Conservation (phyloP, 2,797 vertebrate genomes). For the Gymnothorax reevesii region DNA sequence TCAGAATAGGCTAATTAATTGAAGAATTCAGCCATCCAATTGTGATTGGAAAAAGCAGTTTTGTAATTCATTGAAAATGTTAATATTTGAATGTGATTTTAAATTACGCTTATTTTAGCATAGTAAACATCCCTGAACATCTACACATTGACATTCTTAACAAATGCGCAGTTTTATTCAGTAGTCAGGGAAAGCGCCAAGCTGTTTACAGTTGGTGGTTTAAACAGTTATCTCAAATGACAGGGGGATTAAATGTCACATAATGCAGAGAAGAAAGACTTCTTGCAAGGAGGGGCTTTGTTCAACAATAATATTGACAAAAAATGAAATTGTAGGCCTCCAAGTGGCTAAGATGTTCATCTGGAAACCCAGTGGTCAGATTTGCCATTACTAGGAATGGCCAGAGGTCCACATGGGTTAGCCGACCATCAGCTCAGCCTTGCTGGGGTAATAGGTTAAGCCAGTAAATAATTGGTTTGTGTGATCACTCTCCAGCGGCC, state of each 20-base stretch:
- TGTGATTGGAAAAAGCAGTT: neutral
- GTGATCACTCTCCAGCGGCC: no score
- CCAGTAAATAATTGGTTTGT: no score
- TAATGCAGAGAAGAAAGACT: neutral
- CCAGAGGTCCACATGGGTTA: no score
- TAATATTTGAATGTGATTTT: neutral
- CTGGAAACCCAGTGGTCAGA: no score
- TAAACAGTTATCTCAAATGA: neutral
- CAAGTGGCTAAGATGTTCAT: no score
- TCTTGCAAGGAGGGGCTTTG: neutral
- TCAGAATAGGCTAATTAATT: neutral
- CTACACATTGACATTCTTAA: neutral
- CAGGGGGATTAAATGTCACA: neutral
- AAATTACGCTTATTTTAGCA: neutral
- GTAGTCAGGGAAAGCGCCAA: neutral
- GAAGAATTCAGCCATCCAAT: neutral
- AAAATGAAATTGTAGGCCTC: neutral
- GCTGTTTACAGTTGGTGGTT: neutral
- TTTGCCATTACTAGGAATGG: no score
- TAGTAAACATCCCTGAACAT: neutral
- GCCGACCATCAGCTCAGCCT: no score
- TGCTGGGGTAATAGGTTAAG: no score
- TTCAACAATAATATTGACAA: conserved; percentile 13
- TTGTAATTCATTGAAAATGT: neutral
- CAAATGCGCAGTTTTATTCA: conserved; percentile 12